phyloP scores from a whole-genome alignment of 37 sponge, comb jelly and placozoan species.

The Ianthella basta region DNA sequence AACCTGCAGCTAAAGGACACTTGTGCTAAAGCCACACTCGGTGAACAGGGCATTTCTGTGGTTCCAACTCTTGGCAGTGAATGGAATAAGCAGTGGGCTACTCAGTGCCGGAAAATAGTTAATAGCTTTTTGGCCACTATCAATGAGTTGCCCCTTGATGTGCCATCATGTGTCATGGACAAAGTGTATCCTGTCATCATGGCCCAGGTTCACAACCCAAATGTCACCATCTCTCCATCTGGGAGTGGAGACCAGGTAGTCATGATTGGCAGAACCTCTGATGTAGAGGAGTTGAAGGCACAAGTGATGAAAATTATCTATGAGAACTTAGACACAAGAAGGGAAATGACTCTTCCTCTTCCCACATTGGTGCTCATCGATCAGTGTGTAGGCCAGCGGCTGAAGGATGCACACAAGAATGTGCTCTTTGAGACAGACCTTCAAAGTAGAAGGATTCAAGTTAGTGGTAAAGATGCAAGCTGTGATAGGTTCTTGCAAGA shows the following conservation, averaged over 20 bases:
- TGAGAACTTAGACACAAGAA: neutral
- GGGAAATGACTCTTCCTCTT: neutral
- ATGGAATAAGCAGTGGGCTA: neutral
- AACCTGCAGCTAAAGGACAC: too few species aligned
- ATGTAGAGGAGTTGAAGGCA: neutral
- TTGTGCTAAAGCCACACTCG: too few species aligned
- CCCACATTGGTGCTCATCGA: neutral
- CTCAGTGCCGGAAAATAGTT: neutral
- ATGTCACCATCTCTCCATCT: neutral
- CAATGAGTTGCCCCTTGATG: neutral
- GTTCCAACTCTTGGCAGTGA: neutral
- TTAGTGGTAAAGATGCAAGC: neutral
- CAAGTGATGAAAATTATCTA: neutral
- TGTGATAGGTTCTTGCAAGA: neutral
- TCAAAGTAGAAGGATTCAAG: neutral
- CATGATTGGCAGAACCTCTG: neutral
- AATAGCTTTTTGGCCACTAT: neutral
- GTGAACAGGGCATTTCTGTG: too few species aligned
- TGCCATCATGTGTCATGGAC: neutral
- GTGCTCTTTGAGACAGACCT: too few species aligned
- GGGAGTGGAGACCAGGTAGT: neutral
- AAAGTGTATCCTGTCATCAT: slow-evolving; percentile 9
- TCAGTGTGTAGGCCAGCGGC: neutral
- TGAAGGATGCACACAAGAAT: neutral
- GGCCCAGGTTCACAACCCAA: neutral